Percentiles rank a stretch among this genome's conserved stretches.
Evolutionary conservation across 2,888 invertebrate genomes (phyloP).

Genomic region (Plemyria rubiginata): DNA sequence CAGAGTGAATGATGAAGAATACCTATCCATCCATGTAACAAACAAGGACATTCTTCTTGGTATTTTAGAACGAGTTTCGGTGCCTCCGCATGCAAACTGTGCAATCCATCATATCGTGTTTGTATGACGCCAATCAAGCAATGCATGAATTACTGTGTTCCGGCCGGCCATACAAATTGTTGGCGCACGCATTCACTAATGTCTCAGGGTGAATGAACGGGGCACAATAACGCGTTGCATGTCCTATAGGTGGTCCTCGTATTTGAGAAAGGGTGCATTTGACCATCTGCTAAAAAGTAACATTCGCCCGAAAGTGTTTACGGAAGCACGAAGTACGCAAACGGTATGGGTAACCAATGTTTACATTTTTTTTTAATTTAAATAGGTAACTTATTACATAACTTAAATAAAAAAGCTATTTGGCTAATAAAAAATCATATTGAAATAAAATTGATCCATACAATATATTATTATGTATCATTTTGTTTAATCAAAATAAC

Average conservation of each 20-base stretch:
- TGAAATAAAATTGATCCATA: too few species aligned
- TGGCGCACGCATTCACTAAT: constrained; percentile 18
- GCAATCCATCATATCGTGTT: constrained; percentile 27
- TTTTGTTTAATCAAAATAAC: too few species aligned
- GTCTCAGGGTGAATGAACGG: constrained; percentile 30
- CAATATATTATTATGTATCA: too few species aligned
- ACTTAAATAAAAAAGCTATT: too few species aligned
- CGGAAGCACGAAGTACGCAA: constrained; percentile 11
- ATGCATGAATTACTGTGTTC: constrained; percentile 28
- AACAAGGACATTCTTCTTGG: not conserved
- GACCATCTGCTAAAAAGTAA: constrained; percentile 14
- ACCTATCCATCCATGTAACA: too few species aligned
- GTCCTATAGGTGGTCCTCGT: constrained; percentile 13
- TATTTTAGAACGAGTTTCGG: constrained; percentile 2
- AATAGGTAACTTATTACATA: too few species aligned
- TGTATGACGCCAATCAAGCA: constrained; percentile 33
- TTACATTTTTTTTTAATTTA: too few species aligned
- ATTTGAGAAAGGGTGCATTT: constrained; percentile 20
- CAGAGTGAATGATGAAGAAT: not conserved
- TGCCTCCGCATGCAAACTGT: constrained; percentile 11
- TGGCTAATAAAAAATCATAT: too few species aligned
- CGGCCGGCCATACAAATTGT: constrained; percentile 20
- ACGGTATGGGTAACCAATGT: not conserved
- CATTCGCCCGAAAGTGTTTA: constrained; percentile 7
- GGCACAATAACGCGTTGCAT: constrained; percentile 20